A percentile compares a stretch with the other conserved stretches of the same genome.
These are phyloP conservation scores for Alcedo quadribrachys DNA, from an alignment of 2,797 vertebrate genomes.

Conservation along the genomic window DNA sequence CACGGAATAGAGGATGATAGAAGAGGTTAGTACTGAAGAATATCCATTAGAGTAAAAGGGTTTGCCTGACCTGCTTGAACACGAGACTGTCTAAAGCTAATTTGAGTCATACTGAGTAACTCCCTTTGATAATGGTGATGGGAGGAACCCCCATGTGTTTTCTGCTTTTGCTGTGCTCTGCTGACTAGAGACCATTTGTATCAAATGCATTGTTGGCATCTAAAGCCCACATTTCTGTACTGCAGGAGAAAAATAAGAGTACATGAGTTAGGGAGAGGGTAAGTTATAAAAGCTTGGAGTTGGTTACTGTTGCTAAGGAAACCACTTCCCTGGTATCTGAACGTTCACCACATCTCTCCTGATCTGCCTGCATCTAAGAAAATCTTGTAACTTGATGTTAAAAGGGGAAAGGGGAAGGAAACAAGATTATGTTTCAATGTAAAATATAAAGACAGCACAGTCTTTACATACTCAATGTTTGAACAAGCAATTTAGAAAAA, in stretches of 20 bases:
- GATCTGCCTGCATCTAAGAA: slow-evolving; percentile 51
- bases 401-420: neutral
- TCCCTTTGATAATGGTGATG: neutral
- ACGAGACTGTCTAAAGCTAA: neutral
- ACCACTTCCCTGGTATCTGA: slow-evolving; percentile 72
- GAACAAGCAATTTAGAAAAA: neutral
- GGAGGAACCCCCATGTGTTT: neutral
- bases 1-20: neutral
- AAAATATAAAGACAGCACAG: slow-evolving; percentile 11
- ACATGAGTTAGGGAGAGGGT: slow-evolving; percentile 31
- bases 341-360: slow-evolving; percentile 66
- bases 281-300: slow-evolving; percentile 64
- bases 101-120: neutral
- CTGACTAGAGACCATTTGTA: slow-evolving; percentile 26
- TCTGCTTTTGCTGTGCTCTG: slow-evolving; percentile 21
- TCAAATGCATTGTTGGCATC: slow-evolving; percentile 26
- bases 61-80: neutral
- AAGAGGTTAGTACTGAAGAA: neutral
- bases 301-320: slow-evolving; percentile 81
- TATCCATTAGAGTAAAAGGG: neutral
- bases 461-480: neutral
- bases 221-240: slow-evolving; percentile 54
- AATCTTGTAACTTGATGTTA: slow-evolving; percentile 55
- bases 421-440: slow-evolving; percentile 39
- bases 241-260: slow-evolving; percentile 40